Conservation (phyloP, 2,888 invertebrate species). For the Prosapia bicincta region DNA sequence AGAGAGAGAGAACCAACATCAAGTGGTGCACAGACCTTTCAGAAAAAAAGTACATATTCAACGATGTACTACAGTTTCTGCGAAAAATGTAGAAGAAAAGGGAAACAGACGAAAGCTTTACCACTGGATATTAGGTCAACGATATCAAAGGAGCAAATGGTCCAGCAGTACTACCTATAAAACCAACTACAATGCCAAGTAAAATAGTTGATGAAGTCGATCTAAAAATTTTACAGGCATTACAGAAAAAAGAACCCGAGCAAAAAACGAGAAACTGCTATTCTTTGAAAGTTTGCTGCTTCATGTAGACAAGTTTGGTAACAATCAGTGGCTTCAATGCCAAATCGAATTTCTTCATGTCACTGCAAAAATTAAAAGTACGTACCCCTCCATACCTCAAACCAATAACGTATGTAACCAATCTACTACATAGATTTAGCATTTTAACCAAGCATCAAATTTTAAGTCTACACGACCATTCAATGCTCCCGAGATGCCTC, state of each 20-base stretch:
- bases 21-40: not conserved
- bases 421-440: not conserved
- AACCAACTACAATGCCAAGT: not conserved
- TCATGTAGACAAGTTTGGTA: constrained; percentile 12
- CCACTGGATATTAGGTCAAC: constrained; percentile 6
- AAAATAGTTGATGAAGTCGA: constrained; percentile 12
- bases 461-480: not conserved
- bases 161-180: not conserved
- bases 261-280: not conserved
- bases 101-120: constrained; percentile 6
- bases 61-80: constrained; percentile 9
- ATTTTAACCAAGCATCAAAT: not conserved
- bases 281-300: constrained; percentile 14
- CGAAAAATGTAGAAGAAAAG: constrained; percentile 4
- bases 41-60: constrained; percentile 11
- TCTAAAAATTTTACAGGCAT: constrained; percentile 7
- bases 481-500: too few species aligned
- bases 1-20: not conserved
- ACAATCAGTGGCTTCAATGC: constrained; percentile 15
- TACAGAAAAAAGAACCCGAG: constrained; percentile 5
- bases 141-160: not conserved
- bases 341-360: constrained; percentile 8
- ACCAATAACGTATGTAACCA: not conserved
- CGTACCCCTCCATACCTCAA: not conserved
- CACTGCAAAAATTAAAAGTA: constrained; percentile 9